Conservation (phyloP, 64 coral and sea anemone species). For the Hydrozoanthus tunicans region DNA sequence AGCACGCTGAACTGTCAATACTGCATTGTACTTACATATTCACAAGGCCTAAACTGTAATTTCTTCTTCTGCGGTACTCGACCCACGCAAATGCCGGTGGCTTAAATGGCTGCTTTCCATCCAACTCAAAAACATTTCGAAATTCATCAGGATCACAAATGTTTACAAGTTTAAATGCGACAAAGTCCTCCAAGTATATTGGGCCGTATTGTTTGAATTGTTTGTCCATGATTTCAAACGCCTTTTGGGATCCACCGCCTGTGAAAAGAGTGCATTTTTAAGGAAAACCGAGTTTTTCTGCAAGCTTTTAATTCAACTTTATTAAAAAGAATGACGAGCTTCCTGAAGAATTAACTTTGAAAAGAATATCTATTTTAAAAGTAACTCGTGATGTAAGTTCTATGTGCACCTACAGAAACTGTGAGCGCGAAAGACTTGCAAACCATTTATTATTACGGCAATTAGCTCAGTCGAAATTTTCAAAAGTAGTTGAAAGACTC, state of each 20-base stretch:
- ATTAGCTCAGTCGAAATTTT: not conserved
- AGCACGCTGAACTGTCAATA: not conserved
- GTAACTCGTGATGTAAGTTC: not conserved
- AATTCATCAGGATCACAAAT: conserved; percentile 53
- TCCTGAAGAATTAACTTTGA: not conserved
- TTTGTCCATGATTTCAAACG: conserved; percentile 51
- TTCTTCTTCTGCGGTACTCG: conserved; percentile 27
- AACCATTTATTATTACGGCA: not conserved
- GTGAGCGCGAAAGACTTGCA: conserved; percentile 1
- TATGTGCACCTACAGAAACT: not conserved
- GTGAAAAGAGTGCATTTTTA: not conserved
- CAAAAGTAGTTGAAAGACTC: too few species aligned
- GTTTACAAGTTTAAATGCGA: not conserved
- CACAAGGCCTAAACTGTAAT: conserved; percentile 45
- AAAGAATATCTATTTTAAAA: not conserved
- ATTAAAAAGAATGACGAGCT: too few species aligned
- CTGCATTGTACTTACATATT: conserved; percentile 17
- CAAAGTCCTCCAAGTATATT: conserved; percentile 47
- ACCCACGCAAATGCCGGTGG: conserved; percentile 44
- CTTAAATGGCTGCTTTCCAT: conserved; percentile 37
- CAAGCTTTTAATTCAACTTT: too few species aligned
- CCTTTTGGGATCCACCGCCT: conserved; percentile 29
- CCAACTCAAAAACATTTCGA: conserved; percentile 29
- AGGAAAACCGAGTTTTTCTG: too few species aligned
- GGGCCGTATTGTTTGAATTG: conserved; percentile 38